Conservation (phyloP, 2,797 vertebrate genomes). For the Spea hammondii region DNA sequence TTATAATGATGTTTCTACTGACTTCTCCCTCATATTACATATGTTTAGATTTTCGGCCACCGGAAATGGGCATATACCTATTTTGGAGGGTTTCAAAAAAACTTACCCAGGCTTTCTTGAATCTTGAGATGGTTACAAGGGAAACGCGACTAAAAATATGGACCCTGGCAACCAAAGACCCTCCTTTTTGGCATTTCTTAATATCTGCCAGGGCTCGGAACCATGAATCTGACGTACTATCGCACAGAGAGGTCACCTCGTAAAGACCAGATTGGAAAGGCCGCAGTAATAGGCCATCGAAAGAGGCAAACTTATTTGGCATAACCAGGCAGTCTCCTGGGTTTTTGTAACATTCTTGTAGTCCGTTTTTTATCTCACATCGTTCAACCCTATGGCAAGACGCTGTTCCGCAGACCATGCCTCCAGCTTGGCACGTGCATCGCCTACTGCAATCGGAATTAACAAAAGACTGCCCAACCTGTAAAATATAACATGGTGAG, state of each 20-base stretch:
- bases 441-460: conserved; percentile 60
- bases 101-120: conserved; percentile 71
- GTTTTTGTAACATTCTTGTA: conserved; percentile 62
- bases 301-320: conserved; percentile 62
- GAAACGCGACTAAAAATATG: conserved; percentile 65
- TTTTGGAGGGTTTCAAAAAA: neutral
- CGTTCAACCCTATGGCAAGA: conserved; percentile 56
- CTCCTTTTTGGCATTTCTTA: conserved; percentile 55
- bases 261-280: conserved; percentile 60
- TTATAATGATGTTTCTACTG: too few species aligned
- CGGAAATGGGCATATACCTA: too few species aligned
- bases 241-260: conserved; percentile 67
- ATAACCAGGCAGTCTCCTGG: conserved; percentile 60
- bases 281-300: conserved; percentile 64
- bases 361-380: conserved; percentile 61
- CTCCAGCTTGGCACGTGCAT: conserved; percentile 65
- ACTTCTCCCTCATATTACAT: too few species aligned
- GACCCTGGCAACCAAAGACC: conserved; percentile 39
- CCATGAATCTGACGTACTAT: conserved; percentile 58
- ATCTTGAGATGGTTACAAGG: conserved; percentile 64
- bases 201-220: conserved; percentile 73
- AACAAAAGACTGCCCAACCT: conserved; percentile 65
- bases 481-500: neutral
- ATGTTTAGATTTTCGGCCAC: too few species aligned
- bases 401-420: conserved; percentile 61